Conservation (phyloP, 2,888 invertebrate species). For the Gisinianus flammeolus region DNA sequence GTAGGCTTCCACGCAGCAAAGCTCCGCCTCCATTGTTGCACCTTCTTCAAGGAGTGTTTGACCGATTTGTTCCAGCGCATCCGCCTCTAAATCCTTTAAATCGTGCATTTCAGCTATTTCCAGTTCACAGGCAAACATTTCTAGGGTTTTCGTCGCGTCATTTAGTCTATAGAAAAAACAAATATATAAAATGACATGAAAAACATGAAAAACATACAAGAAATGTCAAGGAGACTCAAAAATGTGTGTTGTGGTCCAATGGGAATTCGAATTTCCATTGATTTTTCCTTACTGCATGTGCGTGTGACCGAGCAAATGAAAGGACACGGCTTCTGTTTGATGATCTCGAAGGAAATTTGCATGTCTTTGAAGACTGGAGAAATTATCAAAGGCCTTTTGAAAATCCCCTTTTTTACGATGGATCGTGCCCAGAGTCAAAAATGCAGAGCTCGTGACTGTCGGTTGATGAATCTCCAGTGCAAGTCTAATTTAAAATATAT, state of each 20-base stretch:
- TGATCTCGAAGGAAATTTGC: neutral
- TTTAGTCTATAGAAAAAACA: neutral
- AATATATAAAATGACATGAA: neutral
- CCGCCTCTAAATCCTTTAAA: neutral
- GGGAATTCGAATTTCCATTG: no score
- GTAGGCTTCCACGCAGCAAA: conserved; percentile 11
- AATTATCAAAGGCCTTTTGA: neutral
- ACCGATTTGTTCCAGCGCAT: conserved; percentile 12
- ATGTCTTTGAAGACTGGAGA: neutral
- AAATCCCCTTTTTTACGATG: neutral
- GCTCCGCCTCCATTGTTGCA: neutral
- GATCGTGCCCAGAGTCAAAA: neutral
- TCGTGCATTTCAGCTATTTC: conserved; percentile 19
- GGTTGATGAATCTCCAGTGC: neutral
- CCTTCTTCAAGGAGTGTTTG: neutral
- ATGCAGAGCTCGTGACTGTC: neutral
- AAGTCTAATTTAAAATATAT: neutral
- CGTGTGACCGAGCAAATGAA: conserved; percentile 4
- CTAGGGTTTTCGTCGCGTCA: neutral
- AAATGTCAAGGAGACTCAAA: neutral
- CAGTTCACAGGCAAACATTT: conserved; percentile 16
- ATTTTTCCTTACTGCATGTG: neutral
- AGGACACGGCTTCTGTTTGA: conserved; percentile 18
- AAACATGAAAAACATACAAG: neutral
- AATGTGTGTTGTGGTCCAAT: no score